A percentile compares a stretch with the other conserved stretches of the same genome.
Evolutionary conservation across 2,888 invertebrate genomes (phyloP).

Genomic region (Drosophila sordidapex): DNA sequence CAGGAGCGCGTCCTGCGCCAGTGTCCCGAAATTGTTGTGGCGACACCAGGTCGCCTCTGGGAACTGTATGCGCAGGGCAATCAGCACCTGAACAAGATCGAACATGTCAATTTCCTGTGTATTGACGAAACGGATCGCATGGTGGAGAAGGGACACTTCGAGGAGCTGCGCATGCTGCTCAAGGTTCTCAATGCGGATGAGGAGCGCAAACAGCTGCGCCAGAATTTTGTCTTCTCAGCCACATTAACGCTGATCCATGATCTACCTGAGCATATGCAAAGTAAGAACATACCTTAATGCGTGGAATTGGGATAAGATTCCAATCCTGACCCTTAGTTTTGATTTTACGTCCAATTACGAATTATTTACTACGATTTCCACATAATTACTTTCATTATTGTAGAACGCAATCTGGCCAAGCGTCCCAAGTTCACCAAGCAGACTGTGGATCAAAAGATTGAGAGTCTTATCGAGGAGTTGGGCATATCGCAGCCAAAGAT

Average conservation of each 20-base stretch:
- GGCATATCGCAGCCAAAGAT: conserved; percentile 96
- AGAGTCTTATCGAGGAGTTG: conserved; percentile 91
- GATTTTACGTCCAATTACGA: neutral
- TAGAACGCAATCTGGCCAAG: conserved; percentile 81
- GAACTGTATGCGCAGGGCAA: conserved; percentile 94
- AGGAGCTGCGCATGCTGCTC: conserved; percentile 93
- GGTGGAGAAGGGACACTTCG: conserved; percentile 98
- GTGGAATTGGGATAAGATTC: neutral
- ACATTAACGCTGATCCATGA: conserved; percentile 97
- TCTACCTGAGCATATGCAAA: conserved; percentile 90
- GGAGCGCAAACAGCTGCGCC: conserved; percentile 87
- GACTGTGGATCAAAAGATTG: conserved; percentile 91
- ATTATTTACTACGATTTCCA: neutral
- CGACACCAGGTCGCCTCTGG: conserved; percentile 99
- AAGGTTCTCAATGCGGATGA: conserved; percentile 91
- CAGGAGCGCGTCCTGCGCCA: conserved; percentile 93
- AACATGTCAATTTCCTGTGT: conserved; percentile 93
- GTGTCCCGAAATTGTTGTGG: conserved; percentile 97
- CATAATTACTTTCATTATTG: neutral
- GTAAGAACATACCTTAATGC: conserved; percentile 76
- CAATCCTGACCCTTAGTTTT: neutral
- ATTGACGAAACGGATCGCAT: conserved; percentile 99
- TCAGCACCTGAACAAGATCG: conserved; percentile 90
- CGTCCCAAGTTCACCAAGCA: conserved; percentile 87
- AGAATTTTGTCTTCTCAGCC: conserved; percentile 99